A percentile compares a stretch with the other conserved stretches of the same genome.
Evolutionary conservation across 2,888 invertebrate genomes (phyloP).

Genomic region (Agrotis ipsilon): DNA sequence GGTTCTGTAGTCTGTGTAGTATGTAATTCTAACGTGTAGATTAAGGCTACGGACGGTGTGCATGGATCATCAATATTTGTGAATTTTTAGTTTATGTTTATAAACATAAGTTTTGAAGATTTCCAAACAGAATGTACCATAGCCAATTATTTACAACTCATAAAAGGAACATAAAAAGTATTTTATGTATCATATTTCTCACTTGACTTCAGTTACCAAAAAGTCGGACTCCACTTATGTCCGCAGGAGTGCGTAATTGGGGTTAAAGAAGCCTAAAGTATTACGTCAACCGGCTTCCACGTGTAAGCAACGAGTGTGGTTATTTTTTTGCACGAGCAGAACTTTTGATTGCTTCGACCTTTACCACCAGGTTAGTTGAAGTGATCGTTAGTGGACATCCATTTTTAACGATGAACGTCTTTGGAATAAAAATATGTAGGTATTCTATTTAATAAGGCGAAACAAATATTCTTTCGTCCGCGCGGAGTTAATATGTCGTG

Average conservation of each 20-base stretch:
- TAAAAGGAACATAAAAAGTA: not conserved
- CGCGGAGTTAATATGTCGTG: no score
- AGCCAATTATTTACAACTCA: not conserved
- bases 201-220: slow-evolving; percentile 20
- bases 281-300: slow-evolving; percentile 15
- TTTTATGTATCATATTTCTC: slow-evolving; percentile 19
- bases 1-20: no score
- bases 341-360: slow-evolving; percentile 2
- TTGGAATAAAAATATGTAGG: not conserved
- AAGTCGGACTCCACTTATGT: slow-evolving; percentile 21
- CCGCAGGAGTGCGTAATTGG: slow-evolving; percentile 24
- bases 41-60: no score
- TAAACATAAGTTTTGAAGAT: not conserved
- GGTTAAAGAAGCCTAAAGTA: slow-evolving; percentile 13
- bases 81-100: not conserved
- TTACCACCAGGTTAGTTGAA: slow-evolving; percentile 11
- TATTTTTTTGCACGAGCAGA: not conserved
- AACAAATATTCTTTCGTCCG: no score
- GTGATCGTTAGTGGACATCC: not conserved
- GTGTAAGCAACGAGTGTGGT: slow-evolving; percentile 10
- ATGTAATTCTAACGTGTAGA: no score
- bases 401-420: not conserved
- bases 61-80: not conserved
- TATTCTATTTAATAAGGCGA: no score
- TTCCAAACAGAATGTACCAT: not conserved